A percentile compares a stretch with the other conserved stretches of the same genome.
Evolutionary conservation across 2,888 invertebrate species (phyloP).

Genomic region (Drosophila colorata): DNA sequence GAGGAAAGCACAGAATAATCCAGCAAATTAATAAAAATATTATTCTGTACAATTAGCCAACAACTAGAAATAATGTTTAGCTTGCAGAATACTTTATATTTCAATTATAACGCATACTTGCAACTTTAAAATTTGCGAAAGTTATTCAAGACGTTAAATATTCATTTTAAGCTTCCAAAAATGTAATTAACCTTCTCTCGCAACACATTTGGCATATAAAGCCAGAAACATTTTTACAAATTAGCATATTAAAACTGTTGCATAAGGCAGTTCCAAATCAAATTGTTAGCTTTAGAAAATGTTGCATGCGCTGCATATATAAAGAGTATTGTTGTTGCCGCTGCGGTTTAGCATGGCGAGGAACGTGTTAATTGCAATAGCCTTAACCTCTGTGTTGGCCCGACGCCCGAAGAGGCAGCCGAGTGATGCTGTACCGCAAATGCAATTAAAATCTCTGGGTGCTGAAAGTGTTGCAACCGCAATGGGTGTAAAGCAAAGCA

Average conservation of each 20-base stretch:
- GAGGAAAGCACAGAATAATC: neutral
- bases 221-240: neutral
- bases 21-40: neutral
- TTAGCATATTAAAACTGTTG: neutral
- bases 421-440: conserved; percentile 53
- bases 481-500: conserved; percentile 28
- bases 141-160: neutral
- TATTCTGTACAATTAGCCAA: no score
- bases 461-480: conserved; percentile 39
- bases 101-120: neutral
- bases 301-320: conserved; percentile 41
- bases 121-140: neutral
- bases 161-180: neutral
- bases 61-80: no score
- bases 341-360: conserved; percentile 43
- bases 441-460: conserved; percentile 68
- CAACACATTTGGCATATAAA: neutral
- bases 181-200: no score
- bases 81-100: no score
- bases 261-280: neutral
- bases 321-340: conserved; percentile 37
- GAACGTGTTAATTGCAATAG: conserved; percentile 65
- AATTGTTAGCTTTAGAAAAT: conserved; percentile 2
- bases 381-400: conserved; percentile 6
- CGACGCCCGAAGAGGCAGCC: neutral